Conservation (phyloP, 1,140 invertebrate genomes). For the Heliconius hewitsoni region DNA sequence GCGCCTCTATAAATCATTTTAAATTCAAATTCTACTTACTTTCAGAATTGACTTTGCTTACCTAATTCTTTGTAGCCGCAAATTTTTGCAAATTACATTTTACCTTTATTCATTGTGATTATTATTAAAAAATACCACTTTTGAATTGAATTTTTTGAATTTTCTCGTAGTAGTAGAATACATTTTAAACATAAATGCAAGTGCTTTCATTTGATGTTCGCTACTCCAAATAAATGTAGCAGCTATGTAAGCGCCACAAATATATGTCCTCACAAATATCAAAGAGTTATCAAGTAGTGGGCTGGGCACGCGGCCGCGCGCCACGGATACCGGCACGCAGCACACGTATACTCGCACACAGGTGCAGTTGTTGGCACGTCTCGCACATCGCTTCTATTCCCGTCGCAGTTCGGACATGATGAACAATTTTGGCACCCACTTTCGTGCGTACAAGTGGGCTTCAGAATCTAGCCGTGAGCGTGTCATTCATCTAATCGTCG, state of each 20-base stretch:
- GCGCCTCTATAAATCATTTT: conserved; percentile 80
- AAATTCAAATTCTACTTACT: conserved; percentile 81
- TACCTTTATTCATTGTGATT: conserved; percentile 52
- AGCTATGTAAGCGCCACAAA: conserved; percentile 16
- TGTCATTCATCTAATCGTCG: conserved; percentile 79
- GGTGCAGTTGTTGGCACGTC: conserved; percentile 68
- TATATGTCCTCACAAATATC: conserved; percentile 30
- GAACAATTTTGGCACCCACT: conserved; percentile 75
- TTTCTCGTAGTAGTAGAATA: not conserved
- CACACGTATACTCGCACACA: conserved; percentile 46
- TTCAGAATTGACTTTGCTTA: conserved; percentile 78
- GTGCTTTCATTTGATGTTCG: not conserved
- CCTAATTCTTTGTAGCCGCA: conserved; percentile 74
- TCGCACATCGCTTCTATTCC: conserved; percentile 69
- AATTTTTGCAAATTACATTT: conserved; percentile 79
- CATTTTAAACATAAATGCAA: not conserved
- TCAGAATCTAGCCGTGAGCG: conserved; percentile 56
- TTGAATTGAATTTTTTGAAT: not conserved
- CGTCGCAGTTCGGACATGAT: conserved; percentile 71
- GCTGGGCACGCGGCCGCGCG: conserved; percentile 57
- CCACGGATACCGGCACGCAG: conserved; percentile 46
- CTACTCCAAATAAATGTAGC: conserved; percentile 3
- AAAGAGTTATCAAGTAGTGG: conserved; percentile 43
- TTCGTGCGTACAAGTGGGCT: conserved; percentile 65
- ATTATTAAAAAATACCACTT: not conserved